Percentiles rank a stretch among this genome's conserved stretches.
These are phyloP conservation scores for Dryomyza anilis DNA, from an alignment of 2,888 invertebrate genomes.

Conservation along the genomic window DNA sequence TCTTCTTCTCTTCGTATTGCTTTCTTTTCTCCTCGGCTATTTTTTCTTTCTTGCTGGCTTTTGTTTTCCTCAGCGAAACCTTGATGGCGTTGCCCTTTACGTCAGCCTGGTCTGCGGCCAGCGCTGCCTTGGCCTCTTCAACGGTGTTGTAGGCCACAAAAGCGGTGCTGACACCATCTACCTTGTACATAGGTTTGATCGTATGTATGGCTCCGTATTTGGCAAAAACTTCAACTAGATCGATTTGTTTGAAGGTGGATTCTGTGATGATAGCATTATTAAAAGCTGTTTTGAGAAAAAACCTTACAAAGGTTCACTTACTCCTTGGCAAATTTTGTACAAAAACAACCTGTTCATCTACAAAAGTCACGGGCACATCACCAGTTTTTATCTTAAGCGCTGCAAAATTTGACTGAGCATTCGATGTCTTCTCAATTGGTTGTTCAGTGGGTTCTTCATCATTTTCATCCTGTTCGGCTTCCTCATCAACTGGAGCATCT, in stretches of 20 bases:
- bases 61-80: neutral
- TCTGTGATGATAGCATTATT: neutral
- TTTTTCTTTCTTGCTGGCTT: slow-evolving; percentile 3
- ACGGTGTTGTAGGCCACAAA: slow-evolving; percentile 40
- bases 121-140: slow-evolving; percentile 40
- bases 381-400: slow-evolving; percentile 39
- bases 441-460: slow-evolving; percentile 41
- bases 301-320: too few species aligned
- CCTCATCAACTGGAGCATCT: slow-evolving; percentile 20
- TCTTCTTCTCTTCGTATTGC: neutral
- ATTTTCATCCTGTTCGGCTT: slow-evolving; percentile 30
- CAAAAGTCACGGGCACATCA: slow-evolving; percentile 36
- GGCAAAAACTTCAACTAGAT: slow-evolving; percentile 42
- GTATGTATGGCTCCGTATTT: slow-evolving; percentile 46
- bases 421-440: slow-evolving; percentile 34
- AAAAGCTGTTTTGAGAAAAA: too few species aligned
- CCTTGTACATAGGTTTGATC: slow-evolving; percentile 30
- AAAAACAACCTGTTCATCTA: slow-evolving; percentile 35
- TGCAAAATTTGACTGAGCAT: slow-evolving; percentile 30
- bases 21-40: neutral
- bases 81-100: slow-evolving; percentile 17
- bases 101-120: slow-evolving; percentile 37
- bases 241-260: slow-evolving; percentile 33
- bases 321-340: slow-evolving; percentile 41
- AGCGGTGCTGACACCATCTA: slow-evolving; percentile 16